Base-by-base conservation (phyloP, 2,113 vertebrate species). In the Sturnira hondurensis region DNA sequence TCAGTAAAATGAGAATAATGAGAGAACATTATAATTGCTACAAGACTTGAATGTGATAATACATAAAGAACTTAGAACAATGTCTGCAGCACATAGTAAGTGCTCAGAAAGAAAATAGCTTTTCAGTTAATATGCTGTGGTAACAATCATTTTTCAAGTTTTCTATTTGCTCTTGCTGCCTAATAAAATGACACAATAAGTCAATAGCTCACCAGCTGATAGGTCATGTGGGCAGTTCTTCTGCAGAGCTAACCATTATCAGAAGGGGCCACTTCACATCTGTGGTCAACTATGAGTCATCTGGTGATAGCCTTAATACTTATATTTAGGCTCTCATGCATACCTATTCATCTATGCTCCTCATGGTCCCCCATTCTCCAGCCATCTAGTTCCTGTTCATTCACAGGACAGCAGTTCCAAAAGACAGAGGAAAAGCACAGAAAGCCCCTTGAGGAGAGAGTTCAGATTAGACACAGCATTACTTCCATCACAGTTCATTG, bases 261-360 rank as follows among this genome's bases (percentile, higher is more conserved):
- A 11, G 12, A 58, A 16, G 20, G 22, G 4, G 38, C 47, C 12
- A 19, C 15, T n/a, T 28, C 6, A 31, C 7, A 38, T 54, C 15
- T 68, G 31, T 36, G 67, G 15, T 74, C 87, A 50, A 5, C 52
- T 58, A 7, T 31, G 76, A 31, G 22, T 24, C 47, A 33, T 70
- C 47, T 24, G 19, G n/a, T 17, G 5, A 17, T 7, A 19, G 67
- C 7, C 19, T 81, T 67, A 61, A 22, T 10, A 10, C 10, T 38
- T 45, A 4, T n/a, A 43, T 22, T 68, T 41, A 17, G 26, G 2
- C 1, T 58, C 1, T 52, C 16, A 24, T 0, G 26, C 7, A 28
- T 3, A 20, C 47, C 3, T 11, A 31, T 3, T 82, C 50, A 5
- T 47, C 33, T 78, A 77, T 68, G 22, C 7, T 65, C 26, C 8